These are phyloP conservation scores for Dasypolia templi DNA, from an alignment of 2,888 invertebrate species.

Conservation along the genomic window DNA sequence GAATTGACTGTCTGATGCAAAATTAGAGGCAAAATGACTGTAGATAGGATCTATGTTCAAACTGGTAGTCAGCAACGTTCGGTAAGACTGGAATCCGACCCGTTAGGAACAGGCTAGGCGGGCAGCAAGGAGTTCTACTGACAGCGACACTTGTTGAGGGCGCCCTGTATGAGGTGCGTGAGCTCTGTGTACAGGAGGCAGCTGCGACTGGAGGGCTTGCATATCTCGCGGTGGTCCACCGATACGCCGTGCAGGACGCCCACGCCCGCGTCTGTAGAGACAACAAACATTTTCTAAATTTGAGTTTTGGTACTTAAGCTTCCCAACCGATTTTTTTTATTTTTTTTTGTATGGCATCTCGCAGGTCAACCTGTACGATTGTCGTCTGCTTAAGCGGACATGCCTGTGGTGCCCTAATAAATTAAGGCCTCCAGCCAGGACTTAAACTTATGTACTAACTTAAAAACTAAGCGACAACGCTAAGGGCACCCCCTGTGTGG, in stretches of 20 bases:
- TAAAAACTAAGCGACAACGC: no score
- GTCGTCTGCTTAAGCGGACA: no score
- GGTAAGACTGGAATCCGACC: background rate
- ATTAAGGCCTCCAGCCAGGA: no score
- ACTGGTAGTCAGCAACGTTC: background rate
- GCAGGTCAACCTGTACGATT: no score
- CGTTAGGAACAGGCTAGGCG: background rate
- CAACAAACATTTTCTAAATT: no score
- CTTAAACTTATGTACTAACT: no score
- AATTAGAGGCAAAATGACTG: background rate
- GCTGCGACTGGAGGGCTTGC: slow-evolving; percentile 94
- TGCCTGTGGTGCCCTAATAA: no score
- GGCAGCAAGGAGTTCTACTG: background rate
- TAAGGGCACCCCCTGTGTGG: no score
- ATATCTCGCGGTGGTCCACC: slow-evolving; percentile 95
- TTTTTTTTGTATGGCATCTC: no score
- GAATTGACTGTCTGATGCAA: no score
- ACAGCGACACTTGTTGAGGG: slow-evolving; percentile 69
- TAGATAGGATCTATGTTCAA: background rate
- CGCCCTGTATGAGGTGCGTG: slow-evolving; percentile 90
- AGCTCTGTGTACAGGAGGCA: slow-evolving; percentile 93
- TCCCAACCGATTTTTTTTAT: no score
- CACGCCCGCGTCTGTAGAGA: slow-evolving; percentile 93
- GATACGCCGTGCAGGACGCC: slow-evolving; percentile 94
- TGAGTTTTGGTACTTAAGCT: background rate